A percentile compares a stretch with the other conserved stretches of the same genome.
phyloP scores from a whole-genome alignment of 2,113 vertebrate species.

The Alexandromys fortis region DNA sequence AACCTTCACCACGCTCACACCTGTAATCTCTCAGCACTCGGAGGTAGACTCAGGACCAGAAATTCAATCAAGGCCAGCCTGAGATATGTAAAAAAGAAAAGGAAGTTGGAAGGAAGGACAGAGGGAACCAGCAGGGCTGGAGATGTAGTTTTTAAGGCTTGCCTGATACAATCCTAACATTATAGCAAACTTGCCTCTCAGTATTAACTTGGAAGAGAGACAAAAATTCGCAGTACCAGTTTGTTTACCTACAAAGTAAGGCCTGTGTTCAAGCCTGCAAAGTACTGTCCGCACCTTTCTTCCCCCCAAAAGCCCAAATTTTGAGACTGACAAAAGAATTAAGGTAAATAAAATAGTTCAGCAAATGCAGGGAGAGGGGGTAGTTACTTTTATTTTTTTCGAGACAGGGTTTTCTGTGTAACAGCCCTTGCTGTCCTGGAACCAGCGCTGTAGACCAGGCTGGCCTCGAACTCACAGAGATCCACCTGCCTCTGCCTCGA shows the following conservation, averaged over 20 bases:
- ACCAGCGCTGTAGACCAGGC: too few relatives aligned
- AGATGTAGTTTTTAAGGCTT: neutral
- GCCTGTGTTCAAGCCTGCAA: neutral
- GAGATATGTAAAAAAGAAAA: neutral
- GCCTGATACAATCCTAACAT: conserved; percentile 12
- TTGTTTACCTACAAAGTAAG: neutral
- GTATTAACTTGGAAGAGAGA: neutral
- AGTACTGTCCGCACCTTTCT: neutral
- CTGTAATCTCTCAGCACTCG: neutral
- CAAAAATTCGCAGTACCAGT: neutral
- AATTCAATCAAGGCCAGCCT: neutral
- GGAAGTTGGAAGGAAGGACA: neutral
- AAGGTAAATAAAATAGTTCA: conserved; percentile 13
- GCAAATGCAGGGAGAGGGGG: neutral
- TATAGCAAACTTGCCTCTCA: conserved; percentile 18
- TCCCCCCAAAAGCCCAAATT: neutral
- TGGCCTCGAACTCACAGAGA: too few relatives aligned
- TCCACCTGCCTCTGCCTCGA: too few relatives aligned
- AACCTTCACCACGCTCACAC: neutral
- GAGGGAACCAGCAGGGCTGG: neutral
- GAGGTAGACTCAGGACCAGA: neutral
- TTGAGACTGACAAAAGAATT: neutral
- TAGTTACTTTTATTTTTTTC: neutral
- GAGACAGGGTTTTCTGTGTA: too few relatives aligned
- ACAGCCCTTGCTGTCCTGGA: too few relatives aligned